A percentile compares a stretch with the other conserved stretches of the same genome.
These are phyloP conservation scores for Hybos culiciformis DNA, from an alignment of 2,888 invertebrate species.

Conservation along the genomic window DNA sequence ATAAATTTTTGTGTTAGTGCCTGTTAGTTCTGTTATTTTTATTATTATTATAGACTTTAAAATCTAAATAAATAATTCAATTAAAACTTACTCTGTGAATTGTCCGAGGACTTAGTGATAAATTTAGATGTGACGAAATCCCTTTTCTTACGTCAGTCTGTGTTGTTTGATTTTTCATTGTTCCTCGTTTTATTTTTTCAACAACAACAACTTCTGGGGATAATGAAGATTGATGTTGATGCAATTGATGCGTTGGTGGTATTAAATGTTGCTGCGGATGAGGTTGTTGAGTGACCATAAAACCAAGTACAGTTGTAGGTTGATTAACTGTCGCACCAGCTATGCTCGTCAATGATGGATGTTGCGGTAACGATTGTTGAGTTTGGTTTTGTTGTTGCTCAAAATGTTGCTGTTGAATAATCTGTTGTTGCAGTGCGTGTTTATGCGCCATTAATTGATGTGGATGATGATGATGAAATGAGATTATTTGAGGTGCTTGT, in stretches of 20 bases:
- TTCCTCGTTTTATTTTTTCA: conserved; percentile 67
- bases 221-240: conserved; percentile 20
- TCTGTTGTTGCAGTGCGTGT: neutral
- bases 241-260: neutral
- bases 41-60: no score
- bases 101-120: conserved; percentile 64
- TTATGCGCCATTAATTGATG: conserved; percentile 3
- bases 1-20: no score
- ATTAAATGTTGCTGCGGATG: conserved; percentile 14
- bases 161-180: conserved; percentile 87
- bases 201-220: conserved; percentile 35
- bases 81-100: conserved; percentile 52
- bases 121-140: conserved; percentile 46
- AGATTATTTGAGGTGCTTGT: conserved; percentile 5
- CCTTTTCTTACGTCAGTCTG: conserved; percentile 78
- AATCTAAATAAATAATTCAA: neutral
- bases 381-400: conserved; percentile 6
- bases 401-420: neutral
- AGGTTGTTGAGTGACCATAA: conserved; percentile 4
- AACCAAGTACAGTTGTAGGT: neutral
- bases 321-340: neutral
- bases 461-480: conserved; percentile 4
- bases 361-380: conserved; percentile 9
- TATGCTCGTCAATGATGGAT: neutral
- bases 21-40: no score